phyloP scores from a whole-genome alignment of 2,113 vertebrate species.

The Cyprinodon tularosa region DNA sequence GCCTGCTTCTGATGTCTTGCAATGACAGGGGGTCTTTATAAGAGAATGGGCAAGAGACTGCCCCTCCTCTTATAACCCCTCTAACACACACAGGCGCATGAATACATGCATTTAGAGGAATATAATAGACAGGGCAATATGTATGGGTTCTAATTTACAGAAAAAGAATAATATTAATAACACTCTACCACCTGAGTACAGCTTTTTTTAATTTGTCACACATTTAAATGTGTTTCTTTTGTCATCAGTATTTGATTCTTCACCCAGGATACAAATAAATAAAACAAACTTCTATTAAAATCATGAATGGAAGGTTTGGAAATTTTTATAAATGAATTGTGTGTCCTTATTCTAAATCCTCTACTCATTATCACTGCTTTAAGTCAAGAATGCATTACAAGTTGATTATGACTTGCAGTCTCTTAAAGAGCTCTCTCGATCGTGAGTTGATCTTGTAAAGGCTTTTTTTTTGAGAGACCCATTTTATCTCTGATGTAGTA shows the following conservation, averaged over 20 bases:
- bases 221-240: conserved; percentile 8
- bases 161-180: background rate
- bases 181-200: conserved; percentile 6
- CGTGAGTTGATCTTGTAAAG: conserved; percentile 68
- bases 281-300: conserved; percentile 41
- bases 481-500: conserved; percentile 80
- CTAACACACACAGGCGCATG: conserved; percentile 29
- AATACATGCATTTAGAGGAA: conserved; percentile 18
- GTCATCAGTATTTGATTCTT: background rate
- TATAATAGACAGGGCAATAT: conserved; percentile 28
- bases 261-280: conserved; percentile 23
- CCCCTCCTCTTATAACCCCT: conserved; percentile 47
- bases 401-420: conserved; percentile 61
- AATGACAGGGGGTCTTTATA: conserved; percentile 73
- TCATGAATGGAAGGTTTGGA: conserved; percentile 47
- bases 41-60: conserved; percentile 56
- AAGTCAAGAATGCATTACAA: conserved; percentile 48
- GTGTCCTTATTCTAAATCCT: conserved; percentile 60
- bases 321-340: conserved; percentile 52
- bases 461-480: conserved; percentile 72
- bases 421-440: conserved; percentile 67
- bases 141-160: conserved; percentile 10
- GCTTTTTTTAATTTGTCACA: conserved; percentile 3
- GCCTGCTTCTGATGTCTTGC: conserved; percentile 75
- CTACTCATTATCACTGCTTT: conserved; percentile 58